These are phyloP conservation scores for Chaetodon trifascialis DNA, from an alignment of 2,113 vertebrate species.

Conservation along the genomic window DNA sequence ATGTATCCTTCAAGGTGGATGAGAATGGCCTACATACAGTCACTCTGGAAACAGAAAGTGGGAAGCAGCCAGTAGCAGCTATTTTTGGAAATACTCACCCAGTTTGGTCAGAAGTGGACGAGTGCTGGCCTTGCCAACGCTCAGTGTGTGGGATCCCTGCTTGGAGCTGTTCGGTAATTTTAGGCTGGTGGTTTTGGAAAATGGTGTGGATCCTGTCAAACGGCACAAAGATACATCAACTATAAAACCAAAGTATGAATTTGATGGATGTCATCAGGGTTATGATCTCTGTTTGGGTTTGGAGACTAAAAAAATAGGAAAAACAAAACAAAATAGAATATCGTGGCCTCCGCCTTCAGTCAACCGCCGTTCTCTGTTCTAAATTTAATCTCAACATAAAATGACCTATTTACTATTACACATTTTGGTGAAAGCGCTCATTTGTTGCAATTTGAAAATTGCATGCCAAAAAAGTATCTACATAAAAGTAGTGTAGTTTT, in stretches of 20 bases:
- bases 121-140: background rate
- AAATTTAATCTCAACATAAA: background rate
- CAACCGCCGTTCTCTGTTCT: background rate
- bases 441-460: background rate
- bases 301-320: background rate
- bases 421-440: background rate
- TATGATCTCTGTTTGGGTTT: background rate
- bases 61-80: conserved; percentile 50
- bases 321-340: background rate
- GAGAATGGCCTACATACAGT: conserved; percentile 31
- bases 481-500: too few relatives aligned
- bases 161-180: background rate
- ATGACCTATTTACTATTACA: background rate
- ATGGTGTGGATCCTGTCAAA: background rate
- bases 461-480: too few relatives aligned
- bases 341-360: background rate
- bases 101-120: conserved; percentile 43
- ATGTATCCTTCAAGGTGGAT: background rate
- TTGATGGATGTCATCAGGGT: background rate
- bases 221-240: background rate
- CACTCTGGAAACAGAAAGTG: conserved; percentile 20
- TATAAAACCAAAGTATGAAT: conserved; percentile 10
- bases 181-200: conserved; percentile 17
- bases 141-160: conserved; percentile 18
- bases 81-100: conserved; percentile 50